Evolutionary conservation across 1,140 invertebrate species (phyloP).

Genomic region (Proctacanthus coquilletti): DNA sequence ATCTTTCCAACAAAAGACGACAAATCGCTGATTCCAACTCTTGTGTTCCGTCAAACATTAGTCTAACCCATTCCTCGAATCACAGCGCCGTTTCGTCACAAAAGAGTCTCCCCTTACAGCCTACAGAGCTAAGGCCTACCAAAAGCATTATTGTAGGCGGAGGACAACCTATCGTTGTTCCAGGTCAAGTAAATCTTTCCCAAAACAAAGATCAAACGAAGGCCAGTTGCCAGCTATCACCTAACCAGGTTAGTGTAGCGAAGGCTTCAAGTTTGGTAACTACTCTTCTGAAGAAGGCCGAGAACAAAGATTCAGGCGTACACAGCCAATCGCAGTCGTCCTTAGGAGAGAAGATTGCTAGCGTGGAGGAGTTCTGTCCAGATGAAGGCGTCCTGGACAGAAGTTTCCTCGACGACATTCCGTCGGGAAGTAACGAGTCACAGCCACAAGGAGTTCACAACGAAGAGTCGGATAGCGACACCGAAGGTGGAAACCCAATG

Average conservation of each 20-base stretch:
- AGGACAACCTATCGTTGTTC: slow-evolving; percentile 13
- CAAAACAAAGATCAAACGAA: slow-evolving; percentile 1
- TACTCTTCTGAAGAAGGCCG: background rate
- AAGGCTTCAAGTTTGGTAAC: slow-evolving; percentile 7
- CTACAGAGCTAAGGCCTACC: slow-evolving; percentile 29
- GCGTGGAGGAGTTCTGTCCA: slow-evolving; percentile 75
- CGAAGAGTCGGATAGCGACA: slow-evolving; percentile 40
- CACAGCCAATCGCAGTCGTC: slow-evolving; percentile 4
- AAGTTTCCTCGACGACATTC: slow-evolving; percentile 64
- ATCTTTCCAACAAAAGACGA: slow-evolving; percentile 51
- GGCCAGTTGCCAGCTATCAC: background rate
- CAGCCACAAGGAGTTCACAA: slow-evolving; percentile 31
- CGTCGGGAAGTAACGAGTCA: slow-evolving; percentile 26
- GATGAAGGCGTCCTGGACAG: slow-evolving; percentile 61
- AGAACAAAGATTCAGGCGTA: background rate
- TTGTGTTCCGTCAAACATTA: slow-evolving; percentile 19
- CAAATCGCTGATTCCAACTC: slow-evolving; percentile 46
- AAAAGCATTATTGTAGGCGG: slow-evolving; percentile 33
- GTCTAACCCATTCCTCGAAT: slow-evolving; percentile 27
- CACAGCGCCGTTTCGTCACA: slow-evolving; percentile 23
- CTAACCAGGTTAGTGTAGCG: background rate
- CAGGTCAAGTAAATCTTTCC: background rate
- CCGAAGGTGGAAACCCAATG: slow-evolving; percentile 65
- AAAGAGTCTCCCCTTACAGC: slow-evolving; percentile 30
- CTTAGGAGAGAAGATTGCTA: slow-evolving; percentile 26